A percentile compares a stretch with the other conserved stretches of the same genome.
Conservation (phyloP, 2,888 invertebrate genomes). For the Bedellia somnulentella region DNA sequence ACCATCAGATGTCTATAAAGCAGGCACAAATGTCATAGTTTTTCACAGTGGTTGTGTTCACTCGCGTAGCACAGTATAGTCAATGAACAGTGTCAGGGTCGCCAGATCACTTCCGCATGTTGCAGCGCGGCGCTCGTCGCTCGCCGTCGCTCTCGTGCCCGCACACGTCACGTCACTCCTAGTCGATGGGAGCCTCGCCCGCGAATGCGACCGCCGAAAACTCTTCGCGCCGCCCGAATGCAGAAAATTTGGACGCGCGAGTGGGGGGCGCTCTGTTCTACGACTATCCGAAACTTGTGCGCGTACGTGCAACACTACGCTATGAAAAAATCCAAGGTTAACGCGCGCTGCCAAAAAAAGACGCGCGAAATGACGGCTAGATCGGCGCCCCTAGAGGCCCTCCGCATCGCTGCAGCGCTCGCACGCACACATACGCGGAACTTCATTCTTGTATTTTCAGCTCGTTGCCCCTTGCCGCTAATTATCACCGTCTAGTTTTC, state of each 20-base stretch:
- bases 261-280: conserved; percentile 53
- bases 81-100: conserved; percentile 7
- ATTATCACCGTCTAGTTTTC: no score
- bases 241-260: conserved; percentile 59
- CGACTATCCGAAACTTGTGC: conserved; percentile 55
- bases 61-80: conserved; percentile 35
- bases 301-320: conserved; percentile 57
- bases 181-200: conserved; percentile 47
- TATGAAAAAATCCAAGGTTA: conserved; percentile 60
- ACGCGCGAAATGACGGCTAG: conserved; percentile 57
- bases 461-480: not conserved
- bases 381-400: conserved; percentile 44
- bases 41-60: conserved; percentile 35
- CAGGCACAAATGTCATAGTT: conserved; percentile 52
- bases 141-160: conserved; percentile 11
- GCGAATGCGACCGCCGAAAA: conserved; percentile 57
- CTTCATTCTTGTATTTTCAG: conserved; percentile 9
- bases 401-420: conserved; percentile 31
- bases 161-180: conserved; percentile 33
- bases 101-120: conserved; percentile 52
- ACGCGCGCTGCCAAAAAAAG: conserved; percentile 60
- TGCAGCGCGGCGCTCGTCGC: conserved; percentile 38
- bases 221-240: conserved; percentile 52
- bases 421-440: conserved; percentile 20
- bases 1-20: conserved; percentile 41